Percentiles rank a stretch among this genome's conserved stretches.
These are phyloP conservation scores for Drosophila bifasciata DNA, from an alignment of 1,140 invertebrate genomes.

Conservation along the genomic window DNA sequence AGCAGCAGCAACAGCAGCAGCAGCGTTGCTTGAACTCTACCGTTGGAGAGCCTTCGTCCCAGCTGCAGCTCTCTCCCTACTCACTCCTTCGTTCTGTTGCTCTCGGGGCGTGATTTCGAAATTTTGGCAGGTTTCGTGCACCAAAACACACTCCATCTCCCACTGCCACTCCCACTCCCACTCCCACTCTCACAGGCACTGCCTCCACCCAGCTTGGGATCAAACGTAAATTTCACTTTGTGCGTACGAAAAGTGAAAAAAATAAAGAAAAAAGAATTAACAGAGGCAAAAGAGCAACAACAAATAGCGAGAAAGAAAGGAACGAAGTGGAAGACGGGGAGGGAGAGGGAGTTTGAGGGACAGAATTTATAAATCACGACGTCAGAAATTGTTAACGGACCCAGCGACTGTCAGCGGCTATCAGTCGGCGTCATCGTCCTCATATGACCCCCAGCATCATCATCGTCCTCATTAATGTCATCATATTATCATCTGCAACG, in stretches of 20 bases:
- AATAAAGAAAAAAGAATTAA: neutral
- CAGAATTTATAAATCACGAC: constrained; percentile 73
- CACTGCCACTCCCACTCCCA: neutral
- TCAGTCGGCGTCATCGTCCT: constrained; percentile 28
- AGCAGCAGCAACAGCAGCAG: neutral
- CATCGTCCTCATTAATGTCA: constrained; percentile 15
- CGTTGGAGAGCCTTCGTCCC: neutral
- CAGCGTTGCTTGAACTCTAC: constrained; percentile 34
- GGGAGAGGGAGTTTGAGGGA: no score
- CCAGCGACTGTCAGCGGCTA: constrained; percentile 10
- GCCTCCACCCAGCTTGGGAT: constrained; percentile 1
- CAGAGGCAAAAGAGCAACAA: neutral
- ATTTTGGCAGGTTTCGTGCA: constrained; percentile 19
- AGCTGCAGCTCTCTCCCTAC: neutral
- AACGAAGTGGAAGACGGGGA: neutral
- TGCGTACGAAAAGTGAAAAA: constrained; percentile 1
- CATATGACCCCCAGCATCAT: constrained; percentile 35
- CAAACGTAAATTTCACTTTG: constrained; percentile 58
- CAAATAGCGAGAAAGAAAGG: neutral
- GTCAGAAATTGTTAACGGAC: constrained; percentile 59
- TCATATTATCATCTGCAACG: constrained; percentile 15
- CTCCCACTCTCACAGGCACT: neutral
- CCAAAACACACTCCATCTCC: neutral
- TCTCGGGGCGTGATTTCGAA: constrained; percentile 24
- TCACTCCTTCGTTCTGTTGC: neutral